Evolutionary conservation across 2,797 vertebrate species (phyloP).

Genomic region (Scyliorhinus canicula): DNA sequence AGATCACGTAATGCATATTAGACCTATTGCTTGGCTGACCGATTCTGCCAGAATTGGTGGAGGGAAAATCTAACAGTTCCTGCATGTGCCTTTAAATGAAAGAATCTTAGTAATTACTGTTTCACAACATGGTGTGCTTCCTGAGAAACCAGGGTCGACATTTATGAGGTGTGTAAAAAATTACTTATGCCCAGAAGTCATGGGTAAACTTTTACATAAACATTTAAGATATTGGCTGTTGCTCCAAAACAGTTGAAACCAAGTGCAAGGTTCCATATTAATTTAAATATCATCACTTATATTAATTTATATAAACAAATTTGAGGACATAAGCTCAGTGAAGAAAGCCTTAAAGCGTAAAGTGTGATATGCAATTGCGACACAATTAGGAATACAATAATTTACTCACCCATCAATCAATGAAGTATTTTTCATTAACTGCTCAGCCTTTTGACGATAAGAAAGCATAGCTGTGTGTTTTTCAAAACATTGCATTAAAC

Average conservation of each 20-base stretch:
- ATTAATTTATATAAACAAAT: not conserved
- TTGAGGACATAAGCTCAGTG: not conserved
- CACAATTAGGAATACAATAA: not conserved
- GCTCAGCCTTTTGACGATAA: not conserved
- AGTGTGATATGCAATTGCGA: not conserved
- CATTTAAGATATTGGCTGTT: not conserved
- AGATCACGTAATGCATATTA: too few relatives aligned
- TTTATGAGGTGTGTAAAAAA: not conserved
- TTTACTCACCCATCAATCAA: slow-evolving; percentile 38
- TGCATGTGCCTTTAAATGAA: too few relatives aligned
- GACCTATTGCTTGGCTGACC: too few relatives aligned
- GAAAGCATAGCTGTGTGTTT: not conserved
- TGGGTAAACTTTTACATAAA: not conserved
- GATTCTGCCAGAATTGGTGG: too few relatives aligned
- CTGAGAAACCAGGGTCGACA: too few relatives aligned
- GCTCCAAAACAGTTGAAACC: not conserved
- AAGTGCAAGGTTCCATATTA: not conserved
- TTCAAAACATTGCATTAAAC: not conserved
- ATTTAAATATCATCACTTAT: not conserved
- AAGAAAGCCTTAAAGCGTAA: not conserved
- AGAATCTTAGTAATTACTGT: too few relatives aligned
- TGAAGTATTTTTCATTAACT: slow-evolving; percentile 13
- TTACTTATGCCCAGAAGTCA: not conserved
- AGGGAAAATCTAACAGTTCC: too few relatives aligned
- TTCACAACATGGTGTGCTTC: too few relatives aligned